phyloP scores from a whole-genome alignment of 2,888 invertebrate genomes.

The Hesperia comma region DNA sequence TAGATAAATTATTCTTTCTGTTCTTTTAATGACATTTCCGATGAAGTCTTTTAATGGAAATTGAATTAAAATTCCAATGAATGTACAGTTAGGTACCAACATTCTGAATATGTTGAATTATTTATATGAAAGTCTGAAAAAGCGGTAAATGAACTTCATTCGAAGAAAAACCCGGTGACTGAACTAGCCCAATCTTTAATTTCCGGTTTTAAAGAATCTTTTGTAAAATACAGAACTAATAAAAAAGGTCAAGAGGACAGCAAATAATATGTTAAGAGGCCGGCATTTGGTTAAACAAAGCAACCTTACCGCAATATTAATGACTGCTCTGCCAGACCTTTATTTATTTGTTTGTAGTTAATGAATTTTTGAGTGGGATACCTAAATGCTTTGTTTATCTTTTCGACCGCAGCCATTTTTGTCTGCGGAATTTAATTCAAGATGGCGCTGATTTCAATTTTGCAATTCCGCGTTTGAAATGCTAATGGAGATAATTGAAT shows the following conservation, averaged over 20 bases:
- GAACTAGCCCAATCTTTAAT: background rate
- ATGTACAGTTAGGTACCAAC: too few relatives aligned
- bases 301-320: constrained; percentile 38
- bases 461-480: constrained; percentile 5
- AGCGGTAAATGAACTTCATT: too few relatives aligned
- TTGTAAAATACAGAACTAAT: constrained; percentile 12
- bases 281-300: constrained; percentile 39
- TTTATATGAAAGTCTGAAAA: too few relatives aligned
- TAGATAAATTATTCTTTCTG: background rate
- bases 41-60: too few relatives aligned
- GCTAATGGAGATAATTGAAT: constrained; percentile 10
- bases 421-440: constrained; percentile 23
- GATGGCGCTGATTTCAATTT: constrained; percentile 26
- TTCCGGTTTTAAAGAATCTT: constrained; percentile 17
- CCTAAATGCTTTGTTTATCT: constrained; percentile 18
- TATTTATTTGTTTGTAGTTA: constrained; percentile 42
- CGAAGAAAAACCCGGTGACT: too few relatives aligned
- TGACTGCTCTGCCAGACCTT: constrained; percentile 34
- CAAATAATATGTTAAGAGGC: constrained; percentile 29
- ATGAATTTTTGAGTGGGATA: constrained; percentile 43
- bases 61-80: too few relatives aligned
- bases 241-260: background rate
- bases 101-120: too few relatives aligned
- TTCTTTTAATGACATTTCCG: too few relatives aligned
- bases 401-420: constrained; percentile 20